These are phyloP conservation scores for Troides helena DNA, from an alignment of 2,888 invertebrate genomes.

Conservation along the genomic window DNA sequence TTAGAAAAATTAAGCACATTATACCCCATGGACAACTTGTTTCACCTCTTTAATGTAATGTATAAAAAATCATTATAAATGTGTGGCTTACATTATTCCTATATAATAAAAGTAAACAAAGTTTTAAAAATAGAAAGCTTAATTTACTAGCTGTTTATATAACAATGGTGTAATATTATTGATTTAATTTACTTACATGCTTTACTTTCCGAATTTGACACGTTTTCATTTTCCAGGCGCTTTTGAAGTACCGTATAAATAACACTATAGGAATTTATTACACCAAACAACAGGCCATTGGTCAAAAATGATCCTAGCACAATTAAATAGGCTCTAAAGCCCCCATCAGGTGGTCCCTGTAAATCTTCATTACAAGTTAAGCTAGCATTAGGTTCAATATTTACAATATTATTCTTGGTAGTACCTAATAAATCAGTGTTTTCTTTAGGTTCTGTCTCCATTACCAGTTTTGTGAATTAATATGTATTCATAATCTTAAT, in stretches of 20 bases:
- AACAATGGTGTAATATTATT: not conserved
- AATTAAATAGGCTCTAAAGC: constrained; percentile 88
- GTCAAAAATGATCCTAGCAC: constrained; percentile 92
- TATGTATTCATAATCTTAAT: constrained; percentile 5
- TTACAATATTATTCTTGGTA: constrained; percentile 41
- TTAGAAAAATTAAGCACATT: too few relatives aligned
- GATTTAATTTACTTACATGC: constrained; percentile 83
- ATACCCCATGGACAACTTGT: too few relatives aligned
- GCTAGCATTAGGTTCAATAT: constrained; percentile 47
- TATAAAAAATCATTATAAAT: not conserved
- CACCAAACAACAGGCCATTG: constrained; percentile 94
- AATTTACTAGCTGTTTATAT: not conserved
- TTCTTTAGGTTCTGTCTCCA: constrained; percentile 58
- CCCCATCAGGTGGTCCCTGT: constrained; percentile 85
- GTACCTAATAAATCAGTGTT: constrained; percentile 55
- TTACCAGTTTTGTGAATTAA: constrained; percentile 33
- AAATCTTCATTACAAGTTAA: constrained; percentile 37
- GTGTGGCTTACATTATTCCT: not conserved
- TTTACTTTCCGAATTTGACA: constrained; percentile 87
- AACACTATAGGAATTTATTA: constrained; percentile 93
- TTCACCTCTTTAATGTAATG: too few relatives aligned
- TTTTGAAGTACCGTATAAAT: constrained; percentile 85
- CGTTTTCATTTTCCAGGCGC: constrained; percentile 82
- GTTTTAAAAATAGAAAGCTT: not conserved
- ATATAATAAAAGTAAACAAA: not conserved